phyloP scores from a whole-genome alignment of 2,888 invertebrate genomes.

The Nomada hirtipes region DNA sequence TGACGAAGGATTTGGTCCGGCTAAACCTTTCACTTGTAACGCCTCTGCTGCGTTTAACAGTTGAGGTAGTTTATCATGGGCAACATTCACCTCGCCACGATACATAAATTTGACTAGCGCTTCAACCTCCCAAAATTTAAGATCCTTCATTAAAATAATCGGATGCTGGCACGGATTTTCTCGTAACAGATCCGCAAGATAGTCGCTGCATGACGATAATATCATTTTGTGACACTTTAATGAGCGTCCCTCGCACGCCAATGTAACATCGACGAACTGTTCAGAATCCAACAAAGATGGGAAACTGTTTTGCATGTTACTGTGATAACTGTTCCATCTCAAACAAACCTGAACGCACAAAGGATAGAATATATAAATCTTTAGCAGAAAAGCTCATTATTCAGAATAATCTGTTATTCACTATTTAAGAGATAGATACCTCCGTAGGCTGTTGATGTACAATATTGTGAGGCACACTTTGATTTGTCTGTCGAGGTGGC shows the following conservation, averaged over 20 bases:
- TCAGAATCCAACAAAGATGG: constrained; percentile 91
- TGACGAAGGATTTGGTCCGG: constrained; percentile 81
- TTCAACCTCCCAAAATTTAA: constrained; percentile 93
- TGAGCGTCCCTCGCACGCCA: constrained; percentile 94
- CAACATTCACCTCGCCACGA: constrained; percentile 94
- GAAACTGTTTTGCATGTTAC: constrained; percentile 91
- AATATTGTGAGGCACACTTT: constrained; percentile 70
- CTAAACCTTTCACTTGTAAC: constrained; percentile 91
- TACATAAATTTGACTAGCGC: constrained; percentile 96
- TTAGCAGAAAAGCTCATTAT: background rate
- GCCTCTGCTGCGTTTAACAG: constrained; percentile 94
- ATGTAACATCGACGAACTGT: constrained; percentile 94
- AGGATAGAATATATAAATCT: background rate
- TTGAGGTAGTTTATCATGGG: constrained; percentile 92
- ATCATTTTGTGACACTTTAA: constrained; percentile 95
- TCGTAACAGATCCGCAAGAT: constrained; percentile 91
- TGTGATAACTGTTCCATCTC: constrained; percentile 93
- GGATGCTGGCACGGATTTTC: constrained; percentile 95
- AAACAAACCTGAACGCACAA: constrained; percentile 88
- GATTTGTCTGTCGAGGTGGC: constrained; percentile 74
- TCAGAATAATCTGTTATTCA: background rate
- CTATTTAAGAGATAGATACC: constrained; percentile 58
- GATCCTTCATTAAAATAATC: constrained; percentile 93
- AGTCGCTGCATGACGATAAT: constrained; percentile 93
- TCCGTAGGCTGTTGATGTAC: constrained; percentile 80